Evolutionary conservation across 2,113 vertebrate genomes (phyloP).

Genomic region (Platanista minor): DNA sequence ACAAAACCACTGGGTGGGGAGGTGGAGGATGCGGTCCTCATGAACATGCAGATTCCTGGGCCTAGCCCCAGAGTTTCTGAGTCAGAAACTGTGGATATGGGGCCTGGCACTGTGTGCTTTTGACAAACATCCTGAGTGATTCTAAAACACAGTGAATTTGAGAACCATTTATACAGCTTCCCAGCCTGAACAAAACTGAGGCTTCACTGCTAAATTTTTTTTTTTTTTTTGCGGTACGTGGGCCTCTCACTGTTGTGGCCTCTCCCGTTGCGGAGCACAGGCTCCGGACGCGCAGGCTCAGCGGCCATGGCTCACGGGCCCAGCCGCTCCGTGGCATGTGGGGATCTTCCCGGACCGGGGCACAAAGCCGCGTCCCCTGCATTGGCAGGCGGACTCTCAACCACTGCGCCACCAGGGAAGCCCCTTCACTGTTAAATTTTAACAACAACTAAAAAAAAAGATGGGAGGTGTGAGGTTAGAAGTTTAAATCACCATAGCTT

Average conservation of each 20-base stretch:
- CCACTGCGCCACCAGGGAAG: too few relatives aligned
- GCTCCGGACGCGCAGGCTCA: too few relatives aligned
- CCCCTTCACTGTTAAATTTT: background rate
- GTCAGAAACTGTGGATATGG: background rate
- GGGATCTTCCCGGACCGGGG: too few relatives aligned
- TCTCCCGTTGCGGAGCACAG: too few relatives aligned
- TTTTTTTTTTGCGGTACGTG: too few relatives aligned
- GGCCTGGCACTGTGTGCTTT: background rate
- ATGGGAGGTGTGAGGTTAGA: background rate
- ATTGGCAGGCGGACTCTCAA: too few relatives aligned
- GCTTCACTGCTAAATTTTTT: background rate
- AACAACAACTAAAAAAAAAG: background rate
- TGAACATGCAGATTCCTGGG: background rate
- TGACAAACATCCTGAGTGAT: background rate
- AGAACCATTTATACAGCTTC: background rate
- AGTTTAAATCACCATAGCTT: background rate
- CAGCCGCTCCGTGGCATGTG: too few relatives aligned
- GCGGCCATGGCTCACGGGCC: too few relatives aligned
- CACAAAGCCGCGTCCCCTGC: too few relatives aligned
- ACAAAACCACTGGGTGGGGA: background rate
- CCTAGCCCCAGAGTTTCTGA: background rate
- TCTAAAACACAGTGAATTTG: background rate
- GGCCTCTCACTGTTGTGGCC: too few relatives aligned
- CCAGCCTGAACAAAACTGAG: background rate
- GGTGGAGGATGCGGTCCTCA: rapidly evolving